phyloP scores from a whole-genome alignment of 2,797 vertebrate genomes.

The Argentina silus region DNA sequence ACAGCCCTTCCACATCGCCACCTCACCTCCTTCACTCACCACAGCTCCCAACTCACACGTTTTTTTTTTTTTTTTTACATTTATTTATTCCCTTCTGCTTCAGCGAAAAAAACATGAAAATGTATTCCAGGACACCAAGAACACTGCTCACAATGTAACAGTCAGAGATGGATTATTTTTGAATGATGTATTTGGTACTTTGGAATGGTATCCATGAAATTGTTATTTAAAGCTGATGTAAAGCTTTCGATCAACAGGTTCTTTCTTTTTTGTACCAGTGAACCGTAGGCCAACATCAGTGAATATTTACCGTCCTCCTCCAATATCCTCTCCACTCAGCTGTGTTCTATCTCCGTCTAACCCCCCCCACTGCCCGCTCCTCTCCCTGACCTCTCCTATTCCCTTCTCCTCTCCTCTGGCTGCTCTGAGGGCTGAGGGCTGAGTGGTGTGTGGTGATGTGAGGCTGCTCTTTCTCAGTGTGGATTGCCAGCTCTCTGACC shows the following conservation, averaged over 20 bases:
- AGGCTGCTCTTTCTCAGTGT: background rate
- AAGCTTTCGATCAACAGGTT: constrained; percentile 33
- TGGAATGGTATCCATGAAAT: no score
- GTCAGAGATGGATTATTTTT: background rate
- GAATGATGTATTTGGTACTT: no score
- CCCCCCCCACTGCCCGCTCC: no score
- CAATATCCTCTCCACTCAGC: no score
- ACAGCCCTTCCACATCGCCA: background rate
- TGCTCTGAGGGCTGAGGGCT: background rate
- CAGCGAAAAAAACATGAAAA: background rate
- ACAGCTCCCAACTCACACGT: background rate
- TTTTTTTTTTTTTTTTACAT: background rate
- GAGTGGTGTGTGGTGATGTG: background rate
- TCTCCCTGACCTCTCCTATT: constrained; percentile 32
- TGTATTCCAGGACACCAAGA: background rate
- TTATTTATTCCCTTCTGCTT: background rate
- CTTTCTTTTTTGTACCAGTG: constrained; percentile 25
- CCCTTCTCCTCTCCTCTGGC: background rate
- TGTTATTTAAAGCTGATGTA: no score
- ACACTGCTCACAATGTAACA: background rate
- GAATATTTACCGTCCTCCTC: no score
- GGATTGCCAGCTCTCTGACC: background rate
- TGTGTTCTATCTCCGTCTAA: no score
- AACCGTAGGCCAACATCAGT: background rate
- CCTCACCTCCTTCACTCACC: constrained; percentile 3